Percentiles rank a stretch among this genome's conserved stretches.
Evolutionary conservation across 1,140 invertebrate genomes (phyloP).

Genomic region (Pissodes strobi): DNA sequence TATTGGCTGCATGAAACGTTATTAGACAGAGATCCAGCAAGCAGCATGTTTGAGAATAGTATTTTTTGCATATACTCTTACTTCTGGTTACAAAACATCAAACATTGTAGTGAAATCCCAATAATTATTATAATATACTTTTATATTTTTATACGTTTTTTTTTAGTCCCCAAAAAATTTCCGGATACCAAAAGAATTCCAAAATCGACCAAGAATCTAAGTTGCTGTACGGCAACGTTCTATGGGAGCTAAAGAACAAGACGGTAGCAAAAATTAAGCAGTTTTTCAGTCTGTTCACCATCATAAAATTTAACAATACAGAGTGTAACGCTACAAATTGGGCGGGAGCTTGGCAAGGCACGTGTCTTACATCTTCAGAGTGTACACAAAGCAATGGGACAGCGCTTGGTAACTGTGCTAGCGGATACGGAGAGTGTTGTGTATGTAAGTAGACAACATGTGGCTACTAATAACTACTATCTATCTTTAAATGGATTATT

Average conservation of each 20-base stretch:
- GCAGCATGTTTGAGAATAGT: too few relatives aligned
- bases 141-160: too few relatives aligned
- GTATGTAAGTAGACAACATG: slow-evolving; percentile 40
- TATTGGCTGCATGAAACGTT: too few relatives aligned
- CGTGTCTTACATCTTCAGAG: slow-evolving; percentile 69
- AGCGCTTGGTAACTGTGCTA: slow-evolving; percentile 69
- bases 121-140: too few relatives aligned
- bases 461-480: too few relatives aligned
- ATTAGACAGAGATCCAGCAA: too few relatives aligned
- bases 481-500: too few relatives aligned
- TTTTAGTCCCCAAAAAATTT: too few relatives aligned
- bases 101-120: too few relatives aligned
- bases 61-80: too few relatives aligned
- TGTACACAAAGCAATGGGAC: slow-evolving; percentile 66
- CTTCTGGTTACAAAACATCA: too few relatives aligned
- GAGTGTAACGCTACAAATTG: slow-evolving; percentile 60
- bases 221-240: slow-evolving; percentile 33
- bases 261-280: slow-evolving; percentile 52
- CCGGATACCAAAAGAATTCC: too few relatives aligned
- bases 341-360: slow-evolving; percentile 63
- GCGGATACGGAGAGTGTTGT: slow-evolving; percentile 63
- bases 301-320: slow-evolving; percentile 72
- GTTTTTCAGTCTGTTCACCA: slow-evolving; percentile 71
- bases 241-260: slow-evolving; percentile 46
- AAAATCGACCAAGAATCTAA: slow-evolving; percentile 26